Evolutionary conservation across 2,113 vertebrate genomes (phyloP).

Genomic region (Gymnogyps californianus): DNA sequence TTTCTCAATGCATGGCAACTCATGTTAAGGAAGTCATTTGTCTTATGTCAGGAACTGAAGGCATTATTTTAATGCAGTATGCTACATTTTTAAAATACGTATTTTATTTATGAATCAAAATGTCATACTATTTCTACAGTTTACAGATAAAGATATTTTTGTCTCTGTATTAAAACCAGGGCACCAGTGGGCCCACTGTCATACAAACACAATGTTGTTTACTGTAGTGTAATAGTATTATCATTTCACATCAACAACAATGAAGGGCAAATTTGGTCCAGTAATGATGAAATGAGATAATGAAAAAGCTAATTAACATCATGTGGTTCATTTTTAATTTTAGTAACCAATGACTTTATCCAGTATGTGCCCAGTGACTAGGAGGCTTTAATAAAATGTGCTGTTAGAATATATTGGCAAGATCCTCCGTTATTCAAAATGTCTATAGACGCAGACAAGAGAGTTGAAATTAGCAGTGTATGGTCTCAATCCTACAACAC

Average conservation of each 20-base stretch:
- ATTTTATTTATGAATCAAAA: not conserved
- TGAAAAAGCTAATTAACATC: not conserved
- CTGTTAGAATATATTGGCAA: not conserved
- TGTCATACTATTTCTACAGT: not conserved
- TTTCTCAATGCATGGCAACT: not conserved
- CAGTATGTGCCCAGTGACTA: not conserved
- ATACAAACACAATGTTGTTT: not conserved
- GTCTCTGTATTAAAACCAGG: not conserved
- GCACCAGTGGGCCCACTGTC: not conserved
- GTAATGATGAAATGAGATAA: not conserved
- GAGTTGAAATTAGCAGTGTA: not conserved
- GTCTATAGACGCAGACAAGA: not conserved
- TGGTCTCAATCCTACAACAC: not conserved
- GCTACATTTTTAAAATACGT: not conserved
- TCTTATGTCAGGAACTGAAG: not conserved
- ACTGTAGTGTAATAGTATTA: not conserved
- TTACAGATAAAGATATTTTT: not conserved
- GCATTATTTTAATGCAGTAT: not conserved
- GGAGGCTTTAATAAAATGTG: not conserved
- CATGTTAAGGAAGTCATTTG: not conserved
- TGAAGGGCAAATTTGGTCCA: not conserved
- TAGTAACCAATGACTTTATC: not conserved
- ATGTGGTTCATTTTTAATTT: not conserved
- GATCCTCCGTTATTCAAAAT: not conserved
- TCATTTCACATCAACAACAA: not conserved